These are phyloP conservation scores for Luehdorfia chinensis DNA, from an alignment of 1,140 invertebrate genomes.

Conservation along the genomic window DNA sequence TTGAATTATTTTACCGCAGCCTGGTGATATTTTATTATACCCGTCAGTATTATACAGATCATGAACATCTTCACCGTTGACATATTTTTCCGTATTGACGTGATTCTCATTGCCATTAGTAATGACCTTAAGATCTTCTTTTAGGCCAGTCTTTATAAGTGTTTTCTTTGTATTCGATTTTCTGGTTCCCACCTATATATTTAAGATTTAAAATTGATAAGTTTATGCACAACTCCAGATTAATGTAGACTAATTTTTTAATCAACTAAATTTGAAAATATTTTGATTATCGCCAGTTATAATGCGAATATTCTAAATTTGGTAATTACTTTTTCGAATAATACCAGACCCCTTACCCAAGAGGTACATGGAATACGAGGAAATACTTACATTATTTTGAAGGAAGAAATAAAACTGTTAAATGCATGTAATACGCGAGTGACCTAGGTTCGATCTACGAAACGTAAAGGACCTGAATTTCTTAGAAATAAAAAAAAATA, in stretches of 20 bases:
- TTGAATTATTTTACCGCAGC: slow-evolving; percentile 52
- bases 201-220: no score
- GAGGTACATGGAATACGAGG: no score
- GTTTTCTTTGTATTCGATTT: slow-evolving; percentile 26
- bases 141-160: slow-evolving; percentile 12
- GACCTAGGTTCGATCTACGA: no score
- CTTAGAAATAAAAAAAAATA: no score
- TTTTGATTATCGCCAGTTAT: slow-evolving; percentile 17
- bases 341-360: no score
- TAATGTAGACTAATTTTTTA: background rate
- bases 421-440: no score
- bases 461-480: no score
- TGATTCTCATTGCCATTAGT: slow-evolving; percentile 1
- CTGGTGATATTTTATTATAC: slow-evolving; percentile 47
- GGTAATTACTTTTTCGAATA: no score
- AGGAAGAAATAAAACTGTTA: no score
- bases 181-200: slow-evolving; percentile 28
- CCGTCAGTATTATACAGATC: slow-evolving; percentile 39
- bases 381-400: no score
- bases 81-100: background rate
- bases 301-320: no score
- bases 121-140: background rate
- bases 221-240: no score
- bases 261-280: slow-evolving; percentile 13
- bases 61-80: slow-evolving; percentile 13